A percentile compares a stretch with the other conserved stretches of the same genome.
Evolutionary conservation across 1,140 invertebrate genomes (phyloP).

Genomic region (Piezodorus guildinii): DNA sequence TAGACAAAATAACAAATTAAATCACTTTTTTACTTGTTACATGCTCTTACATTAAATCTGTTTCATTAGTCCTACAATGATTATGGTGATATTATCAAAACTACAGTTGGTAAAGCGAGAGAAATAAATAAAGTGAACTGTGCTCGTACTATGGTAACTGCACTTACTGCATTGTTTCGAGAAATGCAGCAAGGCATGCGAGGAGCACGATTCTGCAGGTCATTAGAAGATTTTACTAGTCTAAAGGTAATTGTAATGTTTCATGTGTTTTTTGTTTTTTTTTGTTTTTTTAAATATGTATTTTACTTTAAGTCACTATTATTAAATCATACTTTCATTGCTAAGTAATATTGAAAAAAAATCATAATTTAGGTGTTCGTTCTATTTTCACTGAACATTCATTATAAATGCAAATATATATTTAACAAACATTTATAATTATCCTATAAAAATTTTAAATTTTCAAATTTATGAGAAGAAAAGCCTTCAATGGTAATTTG

Average conservation of each 20-base stretch:
- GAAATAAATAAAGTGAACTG: conserved; percentile 97
- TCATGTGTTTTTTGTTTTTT: neutral
- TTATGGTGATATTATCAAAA: conserved; percentile 99
- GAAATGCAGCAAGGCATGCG: conserved; percentile 53
- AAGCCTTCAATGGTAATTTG: too few species aligned
- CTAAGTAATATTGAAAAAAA: too few species aligned
- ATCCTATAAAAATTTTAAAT: too few species aligned
- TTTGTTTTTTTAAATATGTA: too few species aligned
- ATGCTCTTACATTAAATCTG: neutral
- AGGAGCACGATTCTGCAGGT: conserved; percentile 46
- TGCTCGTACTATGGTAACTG: conserved; percentile 86
- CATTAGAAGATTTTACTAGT: conserved; percentile 68
- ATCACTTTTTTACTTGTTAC: neutral
- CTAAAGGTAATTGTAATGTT: conserved; percentile 50
- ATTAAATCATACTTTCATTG: too few species aligned
- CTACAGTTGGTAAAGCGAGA: conserved; percentile 86
- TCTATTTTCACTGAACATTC: too few species aligned
- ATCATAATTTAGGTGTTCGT: too few species aligned
- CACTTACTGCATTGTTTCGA: conserved; percentile 73
- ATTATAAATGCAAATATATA: too few species aligned
- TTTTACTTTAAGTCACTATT: too few species aligned
- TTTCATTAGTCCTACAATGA: conserved; percentile 82
- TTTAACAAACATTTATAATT: too few species aligned
- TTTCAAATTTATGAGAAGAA: too few species aligned
- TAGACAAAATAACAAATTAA: too few species aligned